A percentile compares a stretch with the other conserved stretches of the same genome.
phyloP scores from a whole-genome alignment of 2,113 vertebrate species.

The Trinectes maculatus region DNA sequence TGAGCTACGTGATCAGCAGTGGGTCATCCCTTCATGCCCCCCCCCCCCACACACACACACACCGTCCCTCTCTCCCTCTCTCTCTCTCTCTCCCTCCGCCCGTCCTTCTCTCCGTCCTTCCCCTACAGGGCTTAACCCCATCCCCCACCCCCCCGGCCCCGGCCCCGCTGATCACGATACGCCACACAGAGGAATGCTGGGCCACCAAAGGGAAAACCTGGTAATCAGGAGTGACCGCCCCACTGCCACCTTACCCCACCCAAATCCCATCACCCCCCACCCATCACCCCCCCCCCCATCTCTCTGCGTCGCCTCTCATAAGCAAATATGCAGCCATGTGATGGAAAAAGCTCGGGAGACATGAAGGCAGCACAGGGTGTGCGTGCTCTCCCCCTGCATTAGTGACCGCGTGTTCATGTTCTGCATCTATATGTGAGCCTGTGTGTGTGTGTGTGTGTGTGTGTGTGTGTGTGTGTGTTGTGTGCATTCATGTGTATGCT shows the following conservation, averaged over 20 bases:
- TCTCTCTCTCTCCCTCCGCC: neutral
- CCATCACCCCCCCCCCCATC: neutral
- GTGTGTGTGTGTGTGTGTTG: constrained; percentile 40
- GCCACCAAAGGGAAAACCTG: constrained; percentile 59
- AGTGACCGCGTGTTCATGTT: constrained; percentile 45
- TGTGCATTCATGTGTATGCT: constrained; percentile 61
- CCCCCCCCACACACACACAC: too few species aligned
- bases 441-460: constrained; percentile 34
- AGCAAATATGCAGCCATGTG: constrained; percentile 69
- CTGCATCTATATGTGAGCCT: constrained; percentile 32
- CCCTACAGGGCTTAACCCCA: constrained; percentile 46
- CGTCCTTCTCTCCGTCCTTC: constrained; percentile 37
- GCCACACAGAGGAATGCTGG: constrained; percentile 53
- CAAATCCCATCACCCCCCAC: neutral
- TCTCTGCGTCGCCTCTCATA: constrained; percentile 35
- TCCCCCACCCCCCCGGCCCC: too few species aligned
- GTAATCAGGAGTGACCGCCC: constrained; percentile 51
- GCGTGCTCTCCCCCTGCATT: constrained; percentile 49
- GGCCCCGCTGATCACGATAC: constrained; percentile 40
- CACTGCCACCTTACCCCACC: constrained; percentile 24
- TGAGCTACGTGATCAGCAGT: constrained; percentile 37
- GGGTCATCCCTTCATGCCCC: constrained; percentile 46
- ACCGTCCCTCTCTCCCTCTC: too few species aligned
- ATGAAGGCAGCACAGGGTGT: constrained; percentile 49
- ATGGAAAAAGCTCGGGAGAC: constrained; percentile 55